These are phyloP conservation scores for Ericerus pela DNA, from an alignment of 1,140 invertebrate species.

Conservation along the genomic window DNA sequence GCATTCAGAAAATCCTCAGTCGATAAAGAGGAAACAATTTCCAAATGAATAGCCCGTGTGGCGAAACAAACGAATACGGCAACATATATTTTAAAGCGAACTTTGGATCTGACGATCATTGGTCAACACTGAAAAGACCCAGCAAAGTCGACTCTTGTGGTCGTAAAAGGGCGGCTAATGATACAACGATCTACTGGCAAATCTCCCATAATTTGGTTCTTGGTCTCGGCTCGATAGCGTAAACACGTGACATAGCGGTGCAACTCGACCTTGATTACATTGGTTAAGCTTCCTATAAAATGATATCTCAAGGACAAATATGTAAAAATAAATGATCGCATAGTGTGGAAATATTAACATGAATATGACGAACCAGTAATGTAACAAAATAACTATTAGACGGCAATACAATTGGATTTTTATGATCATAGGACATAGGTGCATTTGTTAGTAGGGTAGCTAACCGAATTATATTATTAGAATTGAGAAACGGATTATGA, in stretches of 20 bases:
- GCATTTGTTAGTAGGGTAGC: constrained; percentile 17
- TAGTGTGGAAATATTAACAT: constrained; percentile 25
- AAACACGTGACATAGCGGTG: background rate
- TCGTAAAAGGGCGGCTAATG: background rate
- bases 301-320: constrained; percentile 25
- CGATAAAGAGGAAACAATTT: constrained; percentile 16
- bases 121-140: background rate
- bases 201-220: background rate
- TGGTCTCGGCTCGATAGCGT: background rate
- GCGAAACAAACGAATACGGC: background rate
- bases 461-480: constrained; percentile 14
- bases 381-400: constrained; percentile 24
- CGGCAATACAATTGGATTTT: constrained; percentile 18
- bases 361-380: constrained; percentile 25
- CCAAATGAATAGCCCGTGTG: constrained; percentile 24
- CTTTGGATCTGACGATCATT: background rate
- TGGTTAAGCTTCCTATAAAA: constrained; percentile 21
- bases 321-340: constrained; percentile 19
- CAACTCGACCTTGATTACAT: constrained; percentile 17
- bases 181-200: background rate
- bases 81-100: background rate
- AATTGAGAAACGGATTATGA: constrained; percentile 16
- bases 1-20: constrained; percentile 18
- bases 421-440: constrained; percentile 8
- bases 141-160: background rate